Conservation (phyloP, 2,113 vertebrate genomes). For the Rostratula benghalensis region DNA sequence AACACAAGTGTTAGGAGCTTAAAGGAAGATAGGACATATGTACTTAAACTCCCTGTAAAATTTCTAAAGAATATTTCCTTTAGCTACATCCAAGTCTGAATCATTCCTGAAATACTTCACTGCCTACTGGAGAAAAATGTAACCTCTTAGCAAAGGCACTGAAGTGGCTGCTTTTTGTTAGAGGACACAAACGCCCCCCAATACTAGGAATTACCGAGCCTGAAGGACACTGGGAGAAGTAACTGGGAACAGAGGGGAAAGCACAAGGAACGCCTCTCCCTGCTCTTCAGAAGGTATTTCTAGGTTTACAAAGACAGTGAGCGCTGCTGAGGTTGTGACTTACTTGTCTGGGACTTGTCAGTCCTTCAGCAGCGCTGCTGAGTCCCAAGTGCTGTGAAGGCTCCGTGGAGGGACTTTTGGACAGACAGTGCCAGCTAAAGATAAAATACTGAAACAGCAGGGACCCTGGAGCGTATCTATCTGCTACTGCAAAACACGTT, state of each 20-base stretch:
- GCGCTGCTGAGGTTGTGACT: background rate
- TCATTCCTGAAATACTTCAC: background rate
- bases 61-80: conserved; percentile 9
- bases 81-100: background rate
- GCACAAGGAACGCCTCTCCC: rapidly evolving
- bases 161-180: background rate
- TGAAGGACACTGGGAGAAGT: background rate
- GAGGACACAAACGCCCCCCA: background rate
- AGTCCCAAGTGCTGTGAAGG: rapidly evolving
- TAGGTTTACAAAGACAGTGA: rapidly evolving
- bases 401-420: rapidly evolving
- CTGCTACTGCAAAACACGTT: background rate
- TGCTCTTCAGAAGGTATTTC: background rate
- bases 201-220: background rate
- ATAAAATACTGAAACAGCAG: background rate
- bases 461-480: rapidly evolving
- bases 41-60: background rate
- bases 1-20: background rate
- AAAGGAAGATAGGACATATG: background rate
- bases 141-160: background rate
- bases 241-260: background rate
- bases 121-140: background rate
- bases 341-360: background rate
- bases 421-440: background rate
- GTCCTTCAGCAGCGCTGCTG: rapidly evolving